phyloP scores from a whole-genome alignment of 1,140 invertebrate genomes.

The Scylla paramamosain region DNA sequence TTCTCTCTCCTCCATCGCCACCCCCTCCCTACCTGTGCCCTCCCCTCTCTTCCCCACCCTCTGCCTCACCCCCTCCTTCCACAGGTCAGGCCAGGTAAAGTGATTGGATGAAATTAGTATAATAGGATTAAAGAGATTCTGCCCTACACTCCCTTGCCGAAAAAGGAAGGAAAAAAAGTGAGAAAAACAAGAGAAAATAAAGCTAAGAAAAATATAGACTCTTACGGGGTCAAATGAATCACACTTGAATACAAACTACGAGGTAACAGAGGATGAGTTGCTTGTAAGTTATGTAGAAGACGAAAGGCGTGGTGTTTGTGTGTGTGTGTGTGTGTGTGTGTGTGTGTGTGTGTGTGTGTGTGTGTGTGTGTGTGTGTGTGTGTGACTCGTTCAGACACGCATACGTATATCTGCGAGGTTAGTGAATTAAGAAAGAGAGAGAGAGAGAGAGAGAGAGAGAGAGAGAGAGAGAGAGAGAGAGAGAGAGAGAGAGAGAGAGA shows the following conservation, averaged over 20 bases:
- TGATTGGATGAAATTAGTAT: conserved; percentile 21
- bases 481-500: conserved; percentile 49
- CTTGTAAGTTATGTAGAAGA: neutral
- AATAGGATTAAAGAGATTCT: conserved; percentile 14
- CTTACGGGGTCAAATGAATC: too few relatives aligned
- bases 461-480: conserved; percentile 53
- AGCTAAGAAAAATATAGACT: neutral
- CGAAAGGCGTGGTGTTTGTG: neutral
- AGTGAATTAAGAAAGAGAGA: too few relatives aligned
- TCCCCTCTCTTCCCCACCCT: neutral
- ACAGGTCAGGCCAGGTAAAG: neutral
- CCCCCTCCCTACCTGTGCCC: neutral
- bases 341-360: conserved; percentile 9
- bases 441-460: conserved; percentile 47
- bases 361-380: neutral
- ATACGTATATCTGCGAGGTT: too few relatives aligned
- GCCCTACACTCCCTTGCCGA: neutral
- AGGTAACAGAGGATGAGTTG: neutral
- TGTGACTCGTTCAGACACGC: neutral
- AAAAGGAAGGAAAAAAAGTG: neutral
- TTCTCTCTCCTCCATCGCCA: neutral
- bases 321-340: neutral
- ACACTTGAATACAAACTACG: too few relatives aligned
- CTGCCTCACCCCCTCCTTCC: neutral
- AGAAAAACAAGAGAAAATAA: neutral